Percentiles rank a stretch among this genome's conserved stretches.
Conservation (phyloP, 2,888 invertebrate genomes). For the Choristoneura rosaceana region DNA sequence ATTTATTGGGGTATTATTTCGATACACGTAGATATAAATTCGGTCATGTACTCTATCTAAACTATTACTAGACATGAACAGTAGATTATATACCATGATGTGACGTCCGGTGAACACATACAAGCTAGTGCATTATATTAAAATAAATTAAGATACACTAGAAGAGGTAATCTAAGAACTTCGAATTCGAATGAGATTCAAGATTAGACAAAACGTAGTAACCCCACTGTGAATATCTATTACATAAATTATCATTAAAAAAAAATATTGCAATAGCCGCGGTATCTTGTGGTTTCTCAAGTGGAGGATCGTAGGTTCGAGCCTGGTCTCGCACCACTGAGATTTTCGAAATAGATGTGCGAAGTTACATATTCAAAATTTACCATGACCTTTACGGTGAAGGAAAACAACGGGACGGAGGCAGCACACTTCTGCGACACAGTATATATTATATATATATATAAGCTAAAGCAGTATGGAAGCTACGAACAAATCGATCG, state of each 20-base stretch:
- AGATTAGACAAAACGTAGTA: not conserved
- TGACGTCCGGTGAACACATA: conserved; percentile 59
- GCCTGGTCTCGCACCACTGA: too few species aligned
- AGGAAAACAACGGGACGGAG: too few species aligned
- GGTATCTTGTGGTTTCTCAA: too few species aligned
- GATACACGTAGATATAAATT: conserved; percentile 70
- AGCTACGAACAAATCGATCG: too few species aligned
- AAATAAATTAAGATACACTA: not conserved
- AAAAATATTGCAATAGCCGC: too few species aligned
- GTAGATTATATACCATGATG: conserved; percentile 48
- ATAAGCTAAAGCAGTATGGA: too few species aligned
- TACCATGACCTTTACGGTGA: too few species aligned
- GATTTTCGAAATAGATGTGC: too few species aligned
- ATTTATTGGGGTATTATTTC: conserved; percentile 45
- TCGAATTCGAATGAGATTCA: not conserved
- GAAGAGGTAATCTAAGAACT: not conserved
- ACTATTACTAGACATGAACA: conserved; percentile 57
- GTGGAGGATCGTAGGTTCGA: too few species aligned
- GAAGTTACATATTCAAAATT: too few species aligned
- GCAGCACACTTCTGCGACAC: too few species aligned
- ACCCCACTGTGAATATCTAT: not conserved
- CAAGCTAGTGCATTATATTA: not conserved
- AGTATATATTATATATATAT: too few species aligned
- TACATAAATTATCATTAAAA: not conserved
- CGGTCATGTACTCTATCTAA: conserved; percentile 57